These are phyloP conservation scores for Euproctis similis DNA, from an alignment of 2,888 invertebrate genomes.

Conservation along the genomic window DNA sequence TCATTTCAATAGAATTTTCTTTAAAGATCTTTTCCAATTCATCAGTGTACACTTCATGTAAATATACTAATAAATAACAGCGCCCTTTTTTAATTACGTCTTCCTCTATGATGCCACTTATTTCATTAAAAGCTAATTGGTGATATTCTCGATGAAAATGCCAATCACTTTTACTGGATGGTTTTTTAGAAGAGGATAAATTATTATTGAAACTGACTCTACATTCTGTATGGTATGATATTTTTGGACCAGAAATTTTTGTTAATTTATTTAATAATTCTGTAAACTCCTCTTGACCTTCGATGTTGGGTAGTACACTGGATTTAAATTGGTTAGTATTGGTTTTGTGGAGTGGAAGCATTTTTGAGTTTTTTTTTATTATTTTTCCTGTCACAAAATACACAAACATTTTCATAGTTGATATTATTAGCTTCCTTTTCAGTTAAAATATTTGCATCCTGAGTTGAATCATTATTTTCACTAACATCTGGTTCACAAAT, in stretches of 20 bases:
- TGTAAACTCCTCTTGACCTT: constrained; percentile 11
- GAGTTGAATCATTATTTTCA: constrained; percentile 4
- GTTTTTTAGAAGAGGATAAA: constrained; percentile 6
- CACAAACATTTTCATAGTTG: constrained; percentile 5
- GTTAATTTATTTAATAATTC: constrained; percentile 15
- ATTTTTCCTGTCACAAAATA: constrained; percentile 6
- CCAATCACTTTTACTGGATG: constrained; percentile 11
- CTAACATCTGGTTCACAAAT: too few relatives aligned
- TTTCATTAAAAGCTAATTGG: not conserved
- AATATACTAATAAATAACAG: not conserved
- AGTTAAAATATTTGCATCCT: constrained; percentile 2
- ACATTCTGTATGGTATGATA: constrained; percentile 16
- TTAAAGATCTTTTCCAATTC: not conserved
- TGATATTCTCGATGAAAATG: not conserved
- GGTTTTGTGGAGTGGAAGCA: constrained; percentile 5
- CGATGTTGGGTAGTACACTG: constrained; percentile 6
- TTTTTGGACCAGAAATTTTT: constrained; percentile 13
- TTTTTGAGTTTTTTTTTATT: too few relatives aligned
- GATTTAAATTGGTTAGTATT: constrained; percentile 6
- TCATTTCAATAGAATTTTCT: constrained; percentile 7
- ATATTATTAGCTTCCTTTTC: constrained; percentile 7
- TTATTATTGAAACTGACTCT: constrained; percentile 14
- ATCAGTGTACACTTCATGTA: not conserved
- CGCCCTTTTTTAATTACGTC: not conserved
- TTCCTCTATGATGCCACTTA: not conserved